Conservation (phyloP, 2,113 vertebrate genomes). For the Zapus hudsonius region DNA sequence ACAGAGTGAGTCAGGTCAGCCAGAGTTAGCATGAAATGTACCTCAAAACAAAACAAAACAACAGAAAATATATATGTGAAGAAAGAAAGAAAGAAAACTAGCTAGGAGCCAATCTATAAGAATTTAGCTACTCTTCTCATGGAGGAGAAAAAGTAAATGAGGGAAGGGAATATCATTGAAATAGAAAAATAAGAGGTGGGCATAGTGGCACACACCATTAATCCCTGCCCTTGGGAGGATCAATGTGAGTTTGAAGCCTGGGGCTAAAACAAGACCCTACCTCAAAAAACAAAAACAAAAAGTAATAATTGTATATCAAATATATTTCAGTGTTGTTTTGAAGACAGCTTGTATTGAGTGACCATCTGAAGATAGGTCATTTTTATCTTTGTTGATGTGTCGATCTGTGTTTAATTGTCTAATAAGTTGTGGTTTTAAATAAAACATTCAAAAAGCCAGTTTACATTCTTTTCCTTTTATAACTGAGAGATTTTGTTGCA, state of each 20-base stretch:
- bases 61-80: no score
- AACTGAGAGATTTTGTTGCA: neutral
- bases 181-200: neutral
- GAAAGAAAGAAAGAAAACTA: neutral
- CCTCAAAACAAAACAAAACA: no score
- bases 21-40: no score
- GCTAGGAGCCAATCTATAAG: neutral
- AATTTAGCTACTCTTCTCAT: neutral
- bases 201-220: no score
- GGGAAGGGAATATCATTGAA: neutral
- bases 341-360: neutral
- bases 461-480: neutral
- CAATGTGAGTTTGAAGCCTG: no score
- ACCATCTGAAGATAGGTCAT: neutral
- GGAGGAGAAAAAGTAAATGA: neutral
- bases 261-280: no score
- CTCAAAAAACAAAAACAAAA: no score
- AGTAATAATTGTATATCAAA: neutral
- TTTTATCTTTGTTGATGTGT: neutral
- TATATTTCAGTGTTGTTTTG: neutral
- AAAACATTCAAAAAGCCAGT: neutral
- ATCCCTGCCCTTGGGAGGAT: no score
- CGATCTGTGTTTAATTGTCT: neutral
- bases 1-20: no score
- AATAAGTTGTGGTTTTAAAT: neutral